Base-by-base conservation (phyloP, 2,797 vertebrate species). In the Pogoniulus pusillus region DNA sequence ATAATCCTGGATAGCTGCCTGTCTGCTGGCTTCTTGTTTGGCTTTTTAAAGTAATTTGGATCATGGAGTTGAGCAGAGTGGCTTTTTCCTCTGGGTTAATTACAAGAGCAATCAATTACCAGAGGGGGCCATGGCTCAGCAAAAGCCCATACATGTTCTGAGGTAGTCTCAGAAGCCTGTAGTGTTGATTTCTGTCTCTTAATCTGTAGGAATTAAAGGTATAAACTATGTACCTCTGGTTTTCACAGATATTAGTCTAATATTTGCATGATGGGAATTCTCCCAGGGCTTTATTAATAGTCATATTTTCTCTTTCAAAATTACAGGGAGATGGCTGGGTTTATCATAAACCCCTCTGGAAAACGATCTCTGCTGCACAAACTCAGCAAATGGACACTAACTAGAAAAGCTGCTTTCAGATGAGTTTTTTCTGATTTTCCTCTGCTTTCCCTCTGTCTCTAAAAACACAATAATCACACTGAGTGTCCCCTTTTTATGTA, bases 341-440 rank as follows among this genome's bases (percentile, higher is more conserved):
- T 84, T 99, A 99, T 97, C 97, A 98, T 95, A 98, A 98, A 96
- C 98, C 99, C 16, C 98, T 99, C 51, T 99, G 98, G 98, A 99
- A 98, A 97, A 92, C 81, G 77, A 80, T 82, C 83, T 92, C 93
- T 85, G 64, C 83, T 1, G 39, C 54, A 23, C 96, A 94, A 96
- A 94, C 70, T 93, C 96, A 94, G 90, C 96, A 94, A 96, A 95
- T 9, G 89, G 97, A 98, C 85, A 65, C 32, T 60, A 82, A 89
- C 82, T 96, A 70, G 91, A 91, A 87, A 86, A 93, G 63, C 90
- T 84, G 87, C 78, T 64, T 90, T 93, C 86, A 87, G 86, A 95
- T 88, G 93, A 92, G 91, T 95, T 94, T 95, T 94, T 93, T 94
- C 93, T 88, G 80, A 47, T 94, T 91, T 93, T 70, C 88, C 85